These are phyloP conservation scores for Amia ocellicauda DNA, from an alignment of 2,113 vertebrate genomes.

Conservation along the genomic window DNA sequence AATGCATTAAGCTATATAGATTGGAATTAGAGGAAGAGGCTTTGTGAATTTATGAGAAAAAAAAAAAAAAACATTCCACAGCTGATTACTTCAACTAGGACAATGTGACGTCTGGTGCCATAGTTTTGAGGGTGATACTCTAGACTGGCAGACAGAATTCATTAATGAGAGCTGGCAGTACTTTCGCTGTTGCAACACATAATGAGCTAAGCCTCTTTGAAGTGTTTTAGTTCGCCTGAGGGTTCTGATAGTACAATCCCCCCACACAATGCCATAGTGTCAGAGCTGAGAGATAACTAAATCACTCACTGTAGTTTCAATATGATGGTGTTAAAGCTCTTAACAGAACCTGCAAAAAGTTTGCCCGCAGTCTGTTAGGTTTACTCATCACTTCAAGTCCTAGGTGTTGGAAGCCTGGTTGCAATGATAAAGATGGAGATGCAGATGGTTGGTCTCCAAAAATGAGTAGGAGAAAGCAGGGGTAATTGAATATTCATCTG, in stretches of 20 bases:
- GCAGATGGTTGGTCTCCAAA: not conserved
- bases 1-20: too few relatives aligned
- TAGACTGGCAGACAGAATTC: not conserved
- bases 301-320: not conserved
- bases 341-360: not conserved
- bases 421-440: not conserved
- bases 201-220: constrained; percentile 2
- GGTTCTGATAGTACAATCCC: not conserved
- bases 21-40: too few relatives aligned
- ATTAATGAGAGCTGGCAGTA: not conserved
- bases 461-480: too few relatives aligned
- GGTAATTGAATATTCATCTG: not conserved
- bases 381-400: not conserved
- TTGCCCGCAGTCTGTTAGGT: not conserved
- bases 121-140: not conserved
- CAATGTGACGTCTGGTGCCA: not conserved
- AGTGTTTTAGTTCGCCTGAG: constrained; percentile 1
- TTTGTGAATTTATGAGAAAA: too few relatives aligned
- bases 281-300: constrained; percentile 3
- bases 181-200: not conserved
- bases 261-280: constrained; percentile 1
- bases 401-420: not conserved
- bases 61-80: not conserved
- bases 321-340: not conserved
- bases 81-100: not conserved